Conservation (phyloP, 2,797 vertebrate genomes). For the Hemitrygon akajei region DNA sequence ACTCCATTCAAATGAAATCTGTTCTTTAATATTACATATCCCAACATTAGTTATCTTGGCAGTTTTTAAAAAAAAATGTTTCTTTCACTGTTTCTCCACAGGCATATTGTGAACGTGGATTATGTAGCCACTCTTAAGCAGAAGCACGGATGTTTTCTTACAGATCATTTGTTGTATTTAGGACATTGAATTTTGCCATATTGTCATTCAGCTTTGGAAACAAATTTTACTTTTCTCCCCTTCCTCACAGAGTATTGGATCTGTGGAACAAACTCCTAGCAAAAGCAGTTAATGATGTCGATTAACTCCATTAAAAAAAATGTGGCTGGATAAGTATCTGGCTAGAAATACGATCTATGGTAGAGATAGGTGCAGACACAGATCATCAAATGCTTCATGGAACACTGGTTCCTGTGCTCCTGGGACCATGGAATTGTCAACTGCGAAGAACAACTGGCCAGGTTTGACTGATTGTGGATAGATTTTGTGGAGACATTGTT, state of each 20-base stretch:
- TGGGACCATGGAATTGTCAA: slow-evolving; percentile 25
- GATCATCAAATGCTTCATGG: slow-evolving; percentile 26
- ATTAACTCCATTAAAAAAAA: slow-evolving; percentile 6
- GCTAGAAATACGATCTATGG: slow-evolving; percentile 12
- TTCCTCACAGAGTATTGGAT: slow-evolving; percentile 27
- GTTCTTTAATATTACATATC: neutral
- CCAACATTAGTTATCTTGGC: neutral
- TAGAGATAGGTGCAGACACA: slow-evolving; percentile 19
- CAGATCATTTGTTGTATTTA: slow-evolving; percentile 18
- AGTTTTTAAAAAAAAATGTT: neutral
- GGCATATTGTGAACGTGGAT: slow-evolving; percentile 16
- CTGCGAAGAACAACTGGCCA: slow-evolving; percentile 9
- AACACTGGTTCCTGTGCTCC: slow-evolving; percentile 5
- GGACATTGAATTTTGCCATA: slow-evolving; percentile 6
- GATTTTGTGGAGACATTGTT: slow-evolving; percentile 14
- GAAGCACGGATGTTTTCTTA: slow-evolving; percentile 18
- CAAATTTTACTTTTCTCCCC: slow-evolving; percentile 5
- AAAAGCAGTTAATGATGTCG: slow-evolving; percentile 34
- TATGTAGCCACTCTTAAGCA: neutral
- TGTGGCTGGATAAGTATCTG: slow-evolving; percentile 3
- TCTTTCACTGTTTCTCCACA: slow-evolving; percentile 2
- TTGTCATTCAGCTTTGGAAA: slow-evolving; percentile 18
- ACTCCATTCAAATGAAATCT: neutral
- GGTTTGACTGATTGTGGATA: slow-evolving; percentile 29
- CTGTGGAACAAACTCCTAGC: slow-evolving; percentile 27